Base-by-base conservation (phyloP, 2,888 invertebrate genomes). In the Dendrolimus houi region DNA sequence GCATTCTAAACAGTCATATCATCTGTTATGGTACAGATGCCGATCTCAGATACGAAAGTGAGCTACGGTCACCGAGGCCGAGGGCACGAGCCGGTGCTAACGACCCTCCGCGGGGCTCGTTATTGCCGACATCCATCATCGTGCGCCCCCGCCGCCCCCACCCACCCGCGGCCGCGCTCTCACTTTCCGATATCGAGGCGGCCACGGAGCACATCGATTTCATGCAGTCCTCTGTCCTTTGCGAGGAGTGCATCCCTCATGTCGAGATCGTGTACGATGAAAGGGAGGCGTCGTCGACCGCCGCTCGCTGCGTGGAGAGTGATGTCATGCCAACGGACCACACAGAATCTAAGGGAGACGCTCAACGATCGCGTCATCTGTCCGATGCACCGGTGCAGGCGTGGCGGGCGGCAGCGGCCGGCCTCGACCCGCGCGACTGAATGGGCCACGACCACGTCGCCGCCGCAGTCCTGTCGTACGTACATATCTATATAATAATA, bases 71-170 rank as follows among this genome's bases (percentile, higher is more conserved):
- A 41, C 41, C 42, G 41, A 17, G 42, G 55, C 10, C 14, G 12
- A 56, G 52, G 53, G 41, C 9, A 55, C 55, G 17, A 40, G 62
- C 57, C 9, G 42, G 53, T 66, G 67, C 62, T 72, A 68, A 71
- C 75, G 72, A 74, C 57, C 64, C 62, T 59, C 59, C 58, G 66
- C 68, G 68, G 61, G 61, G 72, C 71, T 78, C 79, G 79, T 84
- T 85, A 87, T 81, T 80, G 75, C 75, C 70, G 73, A 70, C 84
- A 87, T 87, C 85, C 80, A 87, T 87, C 87, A 87, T 81, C 76
- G 67, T 3, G 59, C 71, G 53, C 64, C 29, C 59, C 54, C 58
- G 55, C 54, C 56, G n/a, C 52, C 56, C 56, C 55, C 54, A 42
- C 58, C 55, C 55, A 47, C 56, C n/a, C 58, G 29, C 52, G 52